phyloP scores from a whole-genome alignment of 2,113 vertebrate genomes.

The Athene cunicularia region DNA sequence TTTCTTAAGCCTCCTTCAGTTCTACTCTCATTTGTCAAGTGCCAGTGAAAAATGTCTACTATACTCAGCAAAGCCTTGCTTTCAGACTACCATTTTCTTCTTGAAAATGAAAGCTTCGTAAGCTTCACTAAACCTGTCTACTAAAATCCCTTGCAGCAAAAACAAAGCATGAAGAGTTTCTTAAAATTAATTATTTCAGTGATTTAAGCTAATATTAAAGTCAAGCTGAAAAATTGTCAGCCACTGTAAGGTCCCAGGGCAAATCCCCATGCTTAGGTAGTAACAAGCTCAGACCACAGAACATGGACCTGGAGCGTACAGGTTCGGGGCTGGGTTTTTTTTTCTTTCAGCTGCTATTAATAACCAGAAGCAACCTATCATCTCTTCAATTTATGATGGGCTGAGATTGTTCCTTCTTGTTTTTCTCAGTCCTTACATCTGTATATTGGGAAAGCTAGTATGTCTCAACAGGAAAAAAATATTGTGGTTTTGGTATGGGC shows the following conservation, averaged over 20 bases:
- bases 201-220: slow-evolving; percentile 37
- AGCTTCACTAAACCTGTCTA: slow-evolving; percentile 50
- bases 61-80: not conserved
- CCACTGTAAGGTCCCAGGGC: not conserved
- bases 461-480: not conserved
- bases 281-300: not conserved
- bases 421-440: not conserved
- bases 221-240: slow-evolving; percentile 14
- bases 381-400: not conserved
- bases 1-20: slow-evolving; percentile 9
- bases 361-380: not conserved
- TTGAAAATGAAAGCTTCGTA: slow-evolving; percentile 2
- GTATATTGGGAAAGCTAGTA: not conserved
- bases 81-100: slow-evolving; percentile 36
- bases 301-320: not conserved
- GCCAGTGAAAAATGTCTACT: not conserved
- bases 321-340: not conserved
- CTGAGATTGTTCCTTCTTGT: not conserved
- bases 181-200: slow-evolving; percentile 46
- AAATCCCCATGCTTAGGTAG: not conserved
- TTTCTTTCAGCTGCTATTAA: not conserved
- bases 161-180: slow-evolving; percentile 14
- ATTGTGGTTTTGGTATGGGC: not conserved
- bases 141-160: slow-evolving; percentile 29
- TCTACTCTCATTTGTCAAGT: slow-evolving; percentile 53